Conservation (phyloP, 2,888 invertebrate genomes). For the Cerastoderma edule region DNA sequence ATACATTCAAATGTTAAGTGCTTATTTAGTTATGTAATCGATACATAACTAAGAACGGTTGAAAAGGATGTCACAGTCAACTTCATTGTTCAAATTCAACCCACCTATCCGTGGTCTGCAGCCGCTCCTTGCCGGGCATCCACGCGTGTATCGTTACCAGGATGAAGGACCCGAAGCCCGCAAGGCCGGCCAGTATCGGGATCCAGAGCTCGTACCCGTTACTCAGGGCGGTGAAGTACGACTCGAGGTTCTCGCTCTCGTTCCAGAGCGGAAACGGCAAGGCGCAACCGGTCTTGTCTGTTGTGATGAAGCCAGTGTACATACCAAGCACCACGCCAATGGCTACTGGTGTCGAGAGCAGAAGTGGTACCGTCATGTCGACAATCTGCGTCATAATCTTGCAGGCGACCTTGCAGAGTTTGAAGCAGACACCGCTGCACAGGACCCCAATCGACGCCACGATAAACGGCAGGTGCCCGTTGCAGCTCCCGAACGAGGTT, state of each 20-base stretch:
- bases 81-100: too few species aligned
- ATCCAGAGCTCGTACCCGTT: constrained; percentile 54
- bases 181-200: constrained; percentile 56
- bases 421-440: constrained; percentile 67
- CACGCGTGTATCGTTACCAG: constrained; percentile 73
- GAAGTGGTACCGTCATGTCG: constrained; percentile 69
- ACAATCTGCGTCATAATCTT: constrained; percentile 71
- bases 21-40: too few species aligned
- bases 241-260: constrained; percentile 85
- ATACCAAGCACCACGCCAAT: constrained; percentile 67
- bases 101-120: constrained; percentile 74
- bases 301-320: constrained; percentile 76
- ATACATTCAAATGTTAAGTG: too few species aligned
- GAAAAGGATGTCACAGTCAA: too few species aligned
- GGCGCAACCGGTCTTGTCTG: constrained; percentile 85
- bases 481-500: constrained; percentile 40
- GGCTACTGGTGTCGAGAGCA: constrained; percentile 65
- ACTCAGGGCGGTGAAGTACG: neutral
- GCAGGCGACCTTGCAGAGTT: constrained; percentile 68
- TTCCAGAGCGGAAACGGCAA: constrained; percentile 93
- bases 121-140: constrained; percentile 68
- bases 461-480: constrained; percentile 64
- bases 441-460: constrained; percentile 65
- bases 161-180: constrained; percentile 65
- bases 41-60: too few species aligned